Evolutionary conservation across 2,113 vertebrate genomes (phyloP), one percentile per base, ranked within the genome.

Genomic region (Brevimyrus niger): DNA sequence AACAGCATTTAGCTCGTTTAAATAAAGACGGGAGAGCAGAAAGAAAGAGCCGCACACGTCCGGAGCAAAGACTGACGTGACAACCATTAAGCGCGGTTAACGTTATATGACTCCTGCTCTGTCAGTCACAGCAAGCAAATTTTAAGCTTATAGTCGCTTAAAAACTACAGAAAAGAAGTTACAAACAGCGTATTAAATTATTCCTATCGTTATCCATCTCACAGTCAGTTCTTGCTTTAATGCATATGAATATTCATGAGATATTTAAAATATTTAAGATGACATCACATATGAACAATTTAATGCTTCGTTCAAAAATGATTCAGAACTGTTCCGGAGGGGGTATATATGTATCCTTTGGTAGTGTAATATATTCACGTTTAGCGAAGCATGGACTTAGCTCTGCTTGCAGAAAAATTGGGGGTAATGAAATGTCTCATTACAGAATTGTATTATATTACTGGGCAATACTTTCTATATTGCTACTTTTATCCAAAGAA

Each of bases 271-370:
- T 51, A 86, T 51, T 86, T 27, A 86, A 86, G 84, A 50, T 31
- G 47, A 35, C 84, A 51, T 86, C 48, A 86, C 46, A 86, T 86
- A 86, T 86, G 48, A 51, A 19, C 84, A 86, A 86, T 86, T 86
- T 86, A 53, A 86, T n/a, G 84, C 46, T 86, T 86, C 46, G 10
- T 86, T 48, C 84, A 86, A 86, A 86, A 48, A 86, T 86, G 84
- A 51, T 53, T 86, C 47, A 86, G 48, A 53, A 35, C n/a, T 53
- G 3, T 86, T 48, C 48, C 31, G 23, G 13, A 86, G 48, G 84
- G 23, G 10, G 23, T 27, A 85, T 48, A 48, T 48, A 11, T 47
- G 83, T 85, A 10, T 85, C 46, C 21, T 23, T 11, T 44, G 82
- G 46, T 23, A n/a, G 46, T 48, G n/a, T 15, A 85, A 21, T 47